Evolutionary conservation across 2,113 vertebrate species (phyloP), one percentile per base, ranked within the genome.

Genomic region (Neogobius melanostomus): DNA sequence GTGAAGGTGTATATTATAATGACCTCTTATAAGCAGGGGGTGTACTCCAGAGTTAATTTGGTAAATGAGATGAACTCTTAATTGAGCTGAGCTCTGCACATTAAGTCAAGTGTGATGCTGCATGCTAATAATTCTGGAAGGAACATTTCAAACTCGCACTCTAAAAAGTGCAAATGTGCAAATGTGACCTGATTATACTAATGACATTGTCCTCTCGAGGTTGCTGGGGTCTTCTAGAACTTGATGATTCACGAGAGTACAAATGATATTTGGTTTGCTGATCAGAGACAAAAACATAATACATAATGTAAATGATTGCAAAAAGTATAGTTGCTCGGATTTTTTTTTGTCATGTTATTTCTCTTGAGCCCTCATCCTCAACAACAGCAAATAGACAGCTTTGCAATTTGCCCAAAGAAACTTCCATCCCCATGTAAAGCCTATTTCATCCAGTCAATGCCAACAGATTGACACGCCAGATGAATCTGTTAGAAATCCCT

Each of bases 1-100:
- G 79, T 91, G 89, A 91, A 91, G 83, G 89, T 88, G 83, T 90
- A 67, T 68, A 80, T 82, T 82, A 90, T 85, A 90, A 90, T 86
- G 78, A 79, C 82, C 71, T 68, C 80, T 85, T 66, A 77, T 85
- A 68, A 79, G 71, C 80, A 78, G 72, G 81, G 71, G 74, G 81
- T 80, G 75, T 64, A 68, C 79, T 83, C 44, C 60, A 71, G 75
- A 72, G 78, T 80, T 89, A 75, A 90, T 83, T 72, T 73, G 82
- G 78, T 74, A 88, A 88, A 92, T 88, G 82, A 53, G 79, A 90
- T 86, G 85, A 78, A 69, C 59, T 49, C 72, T 77, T 89, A 89
- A 89, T 81, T 87, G 74, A 87, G 84, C 87, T 83, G 72, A 85
- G 79, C 78, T 69, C 69, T 72, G 83, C 84, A 86, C 67, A 71